Evolutionary conservation across 2,888 invertebrate genomes (phyloP), one percentile per base, ranked within the genome.

Genomic region (Nipponacmea schrenckii): DNA sequence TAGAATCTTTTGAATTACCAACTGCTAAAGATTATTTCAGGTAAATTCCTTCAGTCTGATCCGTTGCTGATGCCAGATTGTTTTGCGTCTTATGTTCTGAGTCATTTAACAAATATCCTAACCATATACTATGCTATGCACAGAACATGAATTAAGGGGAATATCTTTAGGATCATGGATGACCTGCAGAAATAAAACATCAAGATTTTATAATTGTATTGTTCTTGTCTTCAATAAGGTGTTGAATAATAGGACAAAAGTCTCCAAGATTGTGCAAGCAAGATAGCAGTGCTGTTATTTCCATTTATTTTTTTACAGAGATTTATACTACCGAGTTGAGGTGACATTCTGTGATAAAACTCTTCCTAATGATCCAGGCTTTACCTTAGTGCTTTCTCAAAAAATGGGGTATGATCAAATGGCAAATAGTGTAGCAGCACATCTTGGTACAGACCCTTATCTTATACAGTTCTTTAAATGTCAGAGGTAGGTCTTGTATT

Each of bases 341-440:
- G 96, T 98, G 82, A 96, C 95, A 79, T 98, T 98, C 90, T 94
- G 96, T 87, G 97, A 98, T 91, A 98, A 98, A 91, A 94, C 93
- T 81, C 94, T 96, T 89, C 93, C 95, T 69, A 96, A 94, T 88
- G 98, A 98, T 90, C 93, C 94, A 69, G 97, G 96, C 75, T 96
- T 97, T 89, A 94, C 94, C 68, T 93, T 97, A 92, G 96, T 97
- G 90, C 91, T 98, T 81, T 97, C 96, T 27, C 93, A 94, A 90
- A 93, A 95, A 86, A 96, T 96, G 93, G 95, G 94, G 68, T 98
- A 97, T 87, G 96, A 97, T 89, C 96, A 97, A 90, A 88, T 98
- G 92, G 96, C 97, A 70, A 92, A 94, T 80, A 95, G 96, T 69
- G 97, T 98, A 50, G 96, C 96, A 10, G 94, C 95, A 87, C 92